These are phyloP conservation scores for Drosophila pseudoananassae DNA, from an alignment of 1,140 invertebrate genomes.

Conservation along the genomic window DNA sequence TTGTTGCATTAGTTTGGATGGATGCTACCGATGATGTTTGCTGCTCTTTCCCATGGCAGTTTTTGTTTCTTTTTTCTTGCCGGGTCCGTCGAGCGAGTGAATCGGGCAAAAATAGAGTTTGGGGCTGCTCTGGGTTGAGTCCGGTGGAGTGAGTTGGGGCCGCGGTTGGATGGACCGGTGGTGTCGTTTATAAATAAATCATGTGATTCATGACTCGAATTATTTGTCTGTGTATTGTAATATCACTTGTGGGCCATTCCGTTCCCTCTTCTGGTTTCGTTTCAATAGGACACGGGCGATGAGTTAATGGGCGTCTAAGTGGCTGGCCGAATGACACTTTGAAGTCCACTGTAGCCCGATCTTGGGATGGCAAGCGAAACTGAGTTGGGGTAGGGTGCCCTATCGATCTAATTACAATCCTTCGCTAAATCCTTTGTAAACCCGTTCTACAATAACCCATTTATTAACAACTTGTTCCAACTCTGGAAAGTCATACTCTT, in stretches of 20 bases:
- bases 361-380: constrained; percentile 51
- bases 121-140: constrained; percentile 36
- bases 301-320: constrained; percentile 50
- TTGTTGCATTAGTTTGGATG: constrained; percentile 42
- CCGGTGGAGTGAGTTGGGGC: constrained; percentile 25
- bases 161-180: constrained; percentile 49
- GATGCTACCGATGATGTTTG: constrained; percentile 44
- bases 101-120: constrained; percentile 75
- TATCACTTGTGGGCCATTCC: constrained; percentile 36
- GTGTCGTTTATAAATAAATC: constrained; percentile 74
- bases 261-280: constrained; percentile 21
- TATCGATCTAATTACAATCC: constrained; percentile 4
- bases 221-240: constrained; percentile 51
- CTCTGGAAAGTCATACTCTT: constrained; percentile 7
- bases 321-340: constrained; percentile 45
- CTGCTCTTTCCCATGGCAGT: constrained; percentile 41
- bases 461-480: constrained; percentile 16
- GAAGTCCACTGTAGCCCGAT: constrained; percentile 19
- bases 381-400: constrained; percentile 55
- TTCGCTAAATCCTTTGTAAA: too few species aligned
- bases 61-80: constrained; percentile 26
- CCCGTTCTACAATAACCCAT: neutral
- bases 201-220: constrained; percentile 73
- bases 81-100: constrained; percentile 51
- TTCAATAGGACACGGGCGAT: constrained; percentile 21